phyloP scores from a whole-genome alignment of 2,888 invertebrate genomes.

The Pocota personata region DNA sequence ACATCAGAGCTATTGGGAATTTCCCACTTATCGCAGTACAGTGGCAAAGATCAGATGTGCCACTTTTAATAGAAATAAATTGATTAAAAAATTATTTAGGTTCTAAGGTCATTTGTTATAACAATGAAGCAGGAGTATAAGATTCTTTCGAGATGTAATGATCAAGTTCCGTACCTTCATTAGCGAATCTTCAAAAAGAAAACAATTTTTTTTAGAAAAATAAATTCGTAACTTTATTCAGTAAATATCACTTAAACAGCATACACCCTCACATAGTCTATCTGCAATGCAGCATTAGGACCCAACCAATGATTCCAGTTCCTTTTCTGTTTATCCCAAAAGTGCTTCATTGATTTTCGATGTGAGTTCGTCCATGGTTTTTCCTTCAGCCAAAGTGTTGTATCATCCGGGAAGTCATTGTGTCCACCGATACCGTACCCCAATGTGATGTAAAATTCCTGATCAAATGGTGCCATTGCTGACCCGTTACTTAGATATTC shows the following conservation, averaged over 20 bases:
- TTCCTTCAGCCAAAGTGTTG: constrained; percentile 73
- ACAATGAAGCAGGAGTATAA: no score
- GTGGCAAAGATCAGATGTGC: no score
- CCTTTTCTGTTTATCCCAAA: constrained; percentile 87
- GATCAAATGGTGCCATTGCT: constrained; percentile 89
- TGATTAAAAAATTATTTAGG: no score
- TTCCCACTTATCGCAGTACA: no score
- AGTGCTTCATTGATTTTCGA: constrained; percentile 86
- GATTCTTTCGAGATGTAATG: no score
- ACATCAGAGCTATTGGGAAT: no score
- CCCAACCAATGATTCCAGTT: constrained; percentile 79
- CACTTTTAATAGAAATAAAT: no score
- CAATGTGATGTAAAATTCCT: constrained; percentile 88
- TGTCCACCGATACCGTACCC: constrained; percentile 91
- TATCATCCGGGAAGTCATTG: constrained; percentile 87
- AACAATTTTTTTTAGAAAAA: not conserved
- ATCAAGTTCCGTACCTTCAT: no score
- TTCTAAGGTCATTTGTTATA: no score
- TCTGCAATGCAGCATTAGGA: constrained; percentile 75
- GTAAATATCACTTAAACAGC: constrained; percentile 74
- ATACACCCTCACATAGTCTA: constrained; percentile 80
- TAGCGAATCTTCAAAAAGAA: no score
- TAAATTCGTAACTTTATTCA: not conserved
- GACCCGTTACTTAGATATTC: constrained; percentile 76
- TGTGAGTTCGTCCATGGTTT: constrained; percentile 91